phyloP scores from a whole-genome alignment of 2,113 vertebrate species.

The Sus scrofa region T2T-Sscrofa CM000819.6:13068001-13068500 shows the following conservation, averaged over 20 bases:
- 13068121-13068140: not conserved
- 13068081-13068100: not conserved
- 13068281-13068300: constrained; percentile 15
- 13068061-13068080: not conserved
- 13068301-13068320: not conserved
- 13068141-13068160: constrained; percentile 15
- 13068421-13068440: not conserved
- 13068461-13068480: not conserved
- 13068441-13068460: not conserved
- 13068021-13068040: not conserved
- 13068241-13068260: not conserved
- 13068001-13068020: no score
- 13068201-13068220: not conserved
- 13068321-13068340: not conserved
- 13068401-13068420: not conserved
- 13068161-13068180: not conserved
- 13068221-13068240: not conserved
- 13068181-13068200: constrained; percentile 24
- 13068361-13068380: not conserved
- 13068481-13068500: not conserved
- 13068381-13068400: not conserved
- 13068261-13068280: not conserved
- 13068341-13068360: constrained; percentile 2
- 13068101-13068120: not conserved
- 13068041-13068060: not conserved